Base-by-base conservation (phyloP, 2,888 invertebrate genomes). In the Allolobophora icterica region DNA sequence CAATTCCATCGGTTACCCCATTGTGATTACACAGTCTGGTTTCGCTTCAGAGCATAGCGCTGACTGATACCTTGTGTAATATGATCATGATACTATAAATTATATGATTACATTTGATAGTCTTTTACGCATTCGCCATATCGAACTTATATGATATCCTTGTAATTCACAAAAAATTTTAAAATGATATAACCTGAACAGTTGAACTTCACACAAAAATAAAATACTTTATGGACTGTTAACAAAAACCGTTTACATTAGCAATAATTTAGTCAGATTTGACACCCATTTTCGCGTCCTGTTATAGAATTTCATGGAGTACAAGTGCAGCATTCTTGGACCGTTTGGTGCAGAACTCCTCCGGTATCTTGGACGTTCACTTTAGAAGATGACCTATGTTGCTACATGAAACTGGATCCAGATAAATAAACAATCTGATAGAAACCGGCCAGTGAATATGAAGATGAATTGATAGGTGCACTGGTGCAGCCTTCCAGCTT, bases 381-480 rank as follows among this genome's bases (percentile, higher is more conserved):
- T 13, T 71, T 17, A 11, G 11, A 71, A 71, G 30, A 5, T 13
- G 71, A 71, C 71, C 71, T n/a, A 8, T 71, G 71, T 11, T 71
- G n/a, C 71, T 71, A n/a, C 71, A n/a, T n/a, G 71, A n/a, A 71
- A 71, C 71, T n/a, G 30, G 71, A 71, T n/a, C 71, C n/a, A 30
- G 30, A 8, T n/a, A 71, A 71, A 71, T 71, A 71, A n/a, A 30
- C 71, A 71, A 71, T 71, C 71, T 71, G 71, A 71, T 71, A n/a
- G 71, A 71, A 71, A 13, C 71, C n/a, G n/a, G 8, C n/a, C 71
- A 71, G 30, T 11, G 71, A 71, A 30, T n/a, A 71, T 71, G 71
- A 71, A 71, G 30, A 71, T 71, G 71, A 71, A 71, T 71, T 71
- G 71, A 71, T 71, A 71, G n/a, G n/a, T 71, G 71, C 71, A 71